Evolutionary conservation across 2,888 invertebrate genomes (phyloP).

Genomic region (Lottia scabra): DNA sequence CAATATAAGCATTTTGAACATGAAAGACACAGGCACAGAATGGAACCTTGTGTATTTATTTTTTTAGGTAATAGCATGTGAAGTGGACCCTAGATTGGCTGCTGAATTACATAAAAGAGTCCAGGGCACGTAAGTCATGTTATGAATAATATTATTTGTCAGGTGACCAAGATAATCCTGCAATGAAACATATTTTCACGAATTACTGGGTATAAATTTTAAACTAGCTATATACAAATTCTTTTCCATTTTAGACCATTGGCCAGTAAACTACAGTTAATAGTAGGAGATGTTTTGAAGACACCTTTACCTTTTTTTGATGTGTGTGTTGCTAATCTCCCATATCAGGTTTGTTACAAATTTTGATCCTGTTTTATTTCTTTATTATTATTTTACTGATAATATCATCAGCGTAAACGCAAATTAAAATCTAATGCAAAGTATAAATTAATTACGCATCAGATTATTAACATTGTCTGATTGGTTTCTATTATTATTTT

Average conservation of each 20-base stretch:
- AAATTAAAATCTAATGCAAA: too few species aligned
- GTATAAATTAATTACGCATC: too few species aligned
- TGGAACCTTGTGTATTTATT: not conserved
- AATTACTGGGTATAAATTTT: too few species aligned
- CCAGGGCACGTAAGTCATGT: conserved; percentile 70
- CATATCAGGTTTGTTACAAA: conserved; percentile 84
- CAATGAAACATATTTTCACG: too few species aligned
- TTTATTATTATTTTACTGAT: too few species aligned
- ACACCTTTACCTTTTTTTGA: conserved; percentile 96
- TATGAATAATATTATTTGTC: not conserved
- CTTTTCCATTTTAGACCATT: conserved; percentile 79
- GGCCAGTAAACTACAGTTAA: conserved; percentile 90
- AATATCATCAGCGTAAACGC: too few species aligned
- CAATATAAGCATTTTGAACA: too few species aligned
- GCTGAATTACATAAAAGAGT: conserved; percentile 98
- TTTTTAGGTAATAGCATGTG: conserved; percentile 87
- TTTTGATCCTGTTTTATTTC: too few species aligned
- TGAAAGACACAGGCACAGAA: too few species aligned
- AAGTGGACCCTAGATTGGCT: conserved; percentile 94
- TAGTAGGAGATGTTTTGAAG: conserved; percentile 94
- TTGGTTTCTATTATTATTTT: conserved; percentile 12
- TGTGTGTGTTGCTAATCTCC: conserved; percentile 97
- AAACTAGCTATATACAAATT: too few species aligned
- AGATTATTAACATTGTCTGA: not conserved
- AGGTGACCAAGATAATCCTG: not conserved